Evolutionary conservation across 2,888 invertebrate species (phyloP), one percentile per base, ranked within the genome.

Genomic region (Griposia aprilina): DNA sequence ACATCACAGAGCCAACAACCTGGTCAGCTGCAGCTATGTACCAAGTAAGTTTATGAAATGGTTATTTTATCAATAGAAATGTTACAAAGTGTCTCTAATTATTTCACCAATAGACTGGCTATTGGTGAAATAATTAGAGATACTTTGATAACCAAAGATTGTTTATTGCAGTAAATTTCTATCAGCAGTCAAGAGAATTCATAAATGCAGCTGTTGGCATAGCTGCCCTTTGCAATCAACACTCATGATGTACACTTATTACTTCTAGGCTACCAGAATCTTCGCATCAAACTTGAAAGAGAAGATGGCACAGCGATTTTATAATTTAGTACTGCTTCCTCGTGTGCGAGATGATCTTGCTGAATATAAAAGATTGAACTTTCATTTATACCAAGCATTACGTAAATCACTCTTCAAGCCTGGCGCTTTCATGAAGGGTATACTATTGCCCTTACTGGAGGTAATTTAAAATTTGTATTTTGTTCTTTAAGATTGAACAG

Each of bases 21-120:
- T 99, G 99, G 99, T 98, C 99, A 75, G 99, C 99, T 30, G 99
- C 99, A 65, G 99, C 99, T 0, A 98, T 99, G 98, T 99, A 99
- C 94, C 99, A 98, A 95, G 97, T 96, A 90, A 69, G 57, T 68
- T 30, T 65, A 52, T 60, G 13, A 50, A 66, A 17, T 30, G 1
- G 5, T 66, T 45, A 10, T 50, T 26, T n/a, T 11, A 8, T n/a
- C 17, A 62, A 20, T 48, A 10, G 17, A 41, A 78, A n/a, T 23
- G 5, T 65, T 30, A 11, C 48, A 8, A n/a, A n/a, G n/a, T n/a
- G n/a, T n/a, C n/a, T n/a, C n/a, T n/a, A n/a, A n/a, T n/a, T n/a
- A n/a, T n/a, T n/a, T n/a, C n/a, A n/a, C n/a, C n/a, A n/a, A n/a
- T n/a, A n/a, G n/a, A n/a, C n/a, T n/a, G 13, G 48, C 20, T 15